phyloP scores from a whole-genome alignment of 2,113 vertebrate genomes.

The Protobothrops flavoviridis region DNA sequence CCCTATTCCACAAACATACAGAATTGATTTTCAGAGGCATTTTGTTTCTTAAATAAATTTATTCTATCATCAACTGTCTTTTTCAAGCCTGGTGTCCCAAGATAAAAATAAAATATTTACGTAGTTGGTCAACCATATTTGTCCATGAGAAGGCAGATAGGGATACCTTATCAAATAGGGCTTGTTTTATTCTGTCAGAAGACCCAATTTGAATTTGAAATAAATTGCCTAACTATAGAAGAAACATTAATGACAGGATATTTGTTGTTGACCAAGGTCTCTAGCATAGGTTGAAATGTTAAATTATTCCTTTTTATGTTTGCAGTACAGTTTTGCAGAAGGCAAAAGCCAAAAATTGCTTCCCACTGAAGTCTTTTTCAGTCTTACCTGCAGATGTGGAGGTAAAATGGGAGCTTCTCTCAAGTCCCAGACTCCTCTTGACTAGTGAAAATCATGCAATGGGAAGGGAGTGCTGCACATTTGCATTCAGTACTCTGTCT shows the following conservation, averaged over 20 bases:
- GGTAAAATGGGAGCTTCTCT: conserved; percentile 18
- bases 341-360: not conserved
- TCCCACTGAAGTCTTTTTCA: conserved; percentile 3
- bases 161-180: not conserved
- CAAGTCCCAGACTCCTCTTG: not conserved
- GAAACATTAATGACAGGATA: not conserved
- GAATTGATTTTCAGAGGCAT: not conserved
- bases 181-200: not conserved
- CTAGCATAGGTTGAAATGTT: not conserved
- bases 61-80: not conserved
- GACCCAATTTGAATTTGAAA: not conserved
- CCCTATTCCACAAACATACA: not conserved
- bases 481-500: not conserved
- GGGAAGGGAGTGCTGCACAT: not conserved
- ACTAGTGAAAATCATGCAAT: conserved; percentile 7
- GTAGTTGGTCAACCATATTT: not conserved
- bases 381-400: conserved; percentile 19
- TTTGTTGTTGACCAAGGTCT: not conserved
- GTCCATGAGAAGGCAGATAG: not conserved
- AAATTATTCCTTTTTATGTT: conserved; percentile 26
- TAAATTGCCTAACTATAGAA: not conserved
- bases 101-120: not conserved
- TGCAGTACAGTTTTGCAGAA: conserved; percentile 13
- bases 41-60: not conserved
- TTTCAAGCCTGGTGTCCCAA: not conserved